phyloP scores from a whole-genome alignment of 2,113 vertebrate species.

The Opisthocomus hoazin region DNA sequence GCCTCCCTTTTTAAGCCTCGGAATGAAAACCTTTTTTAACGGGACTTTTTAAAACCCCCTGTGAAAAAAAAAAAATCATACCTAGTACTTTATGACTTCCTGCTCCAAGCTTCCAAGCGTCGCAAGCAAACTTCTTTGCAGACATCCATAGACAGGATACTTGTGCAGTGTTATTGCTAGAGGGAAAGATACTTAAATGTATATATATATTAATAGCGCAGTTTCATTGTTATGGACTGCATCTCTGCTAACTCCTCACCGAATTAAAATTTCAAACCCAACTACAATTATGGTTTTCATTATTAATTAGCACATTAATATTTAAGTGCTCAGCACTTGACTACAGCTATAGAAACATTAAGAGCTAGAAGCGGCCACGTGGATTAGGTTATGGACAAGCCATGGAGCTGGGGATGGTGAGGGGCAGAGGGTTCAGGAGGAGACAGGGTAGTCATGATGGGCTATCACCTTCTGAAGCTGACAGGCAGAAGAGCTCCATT shows the following conservation, averaged over 20 bases:
- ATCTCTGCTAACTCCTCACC: not conserved
- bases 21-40: not conserved
- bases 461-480: not conserved
- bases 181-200: not conserved
- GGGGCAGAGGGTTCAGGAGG: not conserved
- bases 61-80: not conserved
- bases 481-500: not conserved
- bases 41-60: not conserved
- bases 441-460: not conserved
- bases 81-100: not conserved
- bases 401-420: not conserved
- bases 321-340: not conserved
- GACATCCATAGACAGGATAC: not conserved
- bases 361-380: not conserved
- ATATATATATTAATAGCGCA: not conserved
- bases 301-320: constrained; percentile 15
- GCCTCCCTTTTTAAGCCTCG: not conserved
- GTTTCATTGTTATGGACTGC: not conserved
- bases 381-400: not conserved
- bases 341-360: not conserved
- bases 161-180: not conserved
- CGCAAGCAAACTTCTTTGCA: not conserved
- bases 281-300: not conserved
- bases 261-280: not conserved
- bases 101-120: not conserved